Conservation (phyloP, 1,140 invertebrate genomes). For the Eueides isabella region DNA sequence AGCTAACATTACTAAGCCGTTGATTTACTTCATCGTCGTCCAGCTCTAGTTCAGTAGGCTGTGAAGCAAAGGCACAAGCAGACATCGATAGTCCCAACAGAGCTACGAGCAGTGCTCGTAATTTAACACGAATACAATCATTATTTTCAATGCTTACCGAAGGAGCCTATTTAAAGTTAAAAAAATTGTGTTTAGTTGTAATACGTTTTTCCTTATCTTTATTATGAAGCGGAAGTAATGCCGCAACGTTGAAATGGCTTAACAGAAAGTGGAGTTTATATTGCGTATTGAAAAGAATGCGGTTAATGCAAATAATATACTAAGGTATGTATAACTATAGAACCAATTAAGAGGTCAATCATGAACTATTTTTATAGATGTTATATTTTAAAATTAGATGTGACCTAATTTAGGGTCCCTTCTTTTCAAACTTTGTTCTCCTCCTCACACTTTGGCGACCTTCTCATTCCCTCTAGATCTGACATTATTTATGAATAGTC, state of each 20-base stretch:
- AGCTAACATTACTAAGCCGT: slow-evolving; percentile 68
- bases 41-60: slow-evolving; percentile 68
- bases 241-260: background rate
- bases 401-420: too few relatives aligned
- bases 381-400: too few relatives aligned
- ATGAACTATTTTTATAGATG: too few relatives aligned
- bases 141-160: slow-evolving; percentile 39
- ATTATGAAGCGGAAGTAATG: background rate
- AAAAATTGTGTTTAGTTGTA: too few relatives aligned
- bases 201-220: too few relatives aligned
- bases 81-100: slow-evolving; percentile 72
- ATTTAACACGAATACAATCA: slow-evolving; percentile 56
- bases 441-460: too few relatives aligned
- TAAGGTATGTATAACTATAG: too few relatives aligned
- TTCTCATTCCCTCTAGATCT: too few relatives aligned
- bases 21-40: slow-evolving; percentile 70
- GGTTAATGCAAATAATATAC: background rate
- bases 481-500: too few relatives aligned
- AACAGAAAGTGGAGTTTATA: background rate
- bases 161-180: slow-evolving; percentile 32
- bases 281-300: background rate
- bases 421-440: too few relatives aligned
- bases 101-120: slow-evolving; percentile 66
- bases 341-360: too few relatives aligned
- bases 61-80: slow-evolving; percentile 69